Base-by-base conservation (phyloP, 2,888 invertebrate species). In the Diogma glabrata region DNA sequence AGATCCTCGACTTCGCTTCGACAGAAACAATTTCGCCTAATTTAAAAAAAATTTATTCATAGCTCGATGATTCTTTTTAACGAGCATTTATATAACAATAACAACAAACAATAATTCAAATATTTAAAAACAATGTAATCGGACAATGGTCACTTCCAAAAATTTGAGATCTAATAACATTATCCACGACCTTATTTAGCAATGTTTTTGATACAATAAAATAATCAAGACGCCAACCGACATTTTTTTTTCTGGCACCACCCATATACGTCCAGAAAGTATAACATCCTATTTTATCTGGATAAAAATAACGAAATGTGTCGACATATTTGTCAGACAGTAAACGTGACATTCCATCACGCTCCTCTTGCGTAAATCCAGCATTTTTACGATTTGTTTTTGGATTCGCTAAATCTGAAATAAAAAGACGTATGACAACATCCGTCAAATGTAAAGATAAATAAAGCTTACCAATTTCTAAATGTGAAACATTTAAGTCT, bases 221-320 rank as follows among this genome's bases (percentile, higher is more conserved):
- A 69, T 99, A 99, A 71, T 99, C 99, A 64, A 99, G 72, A 61
- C 99, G 80, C 95, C 97, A 99, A 67, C 99, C 99, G 56, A 93
- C 79, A 72, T 99, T 93, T 63, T 87, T 93, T 9, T 81, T 74
- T 49, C 97, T 76, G 7, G 90, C 78, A 67, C 91, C 92, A 55
- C 73, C 74, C 80, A 96, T 87, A 66, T 93, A 96, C 0, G 92
- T 84, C 97, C 97, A 99, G 69, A 88, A 99, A 0, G 95, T 90
- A 67, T 94, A 99, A 2, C 84, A 86, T 8, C 76, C 84, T 6
- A 76, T 80, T 60, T 79, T 74, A 8, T 92, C 84, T 0, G 97
- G 96, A 72, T 97, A 83, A 3, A 95, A 72, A 56, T 82, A 75
- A 23, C 97, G 76, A 69, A 82, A 99, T 1, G 89, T 82, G 70